phyloP scores from a whole-genome alignment of 2,888 invertebrate species.

The Cataglyphis altisquamis region DNA sequence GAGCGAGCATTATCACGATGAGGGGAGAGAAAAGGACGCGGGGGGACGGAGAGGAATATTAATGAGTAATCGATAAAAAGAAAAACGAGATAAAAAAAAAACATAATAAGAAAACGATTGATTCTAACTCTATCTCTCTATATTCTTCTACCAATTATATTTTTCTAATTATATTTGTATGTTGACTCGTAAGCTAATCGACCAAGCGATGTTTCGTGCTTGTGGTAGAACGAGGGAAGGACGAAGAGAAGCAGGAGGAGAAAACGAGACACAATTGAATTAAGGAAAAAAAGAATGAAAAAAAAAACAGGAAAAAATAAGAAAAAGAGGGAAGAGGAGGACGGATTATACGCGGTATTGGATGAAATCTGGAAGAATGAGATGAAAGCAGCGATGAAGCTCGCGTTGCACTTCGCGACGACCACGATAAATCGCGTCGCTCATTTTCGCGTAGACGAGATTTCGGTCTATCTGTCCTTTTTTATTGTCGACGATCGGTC shows the following conservation, averaged over 20 bases:
- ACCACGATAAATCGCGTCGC: slow-evolving; percentile 67
- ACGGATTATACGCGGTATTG: neutral
- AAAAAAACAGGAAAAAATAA: too few species aligned
- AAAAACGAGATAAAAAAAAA: slow-evolving; percentile 41
- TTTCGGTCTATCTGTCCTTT: slow-evolving; percentile 65
- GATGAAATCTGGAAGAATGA: slow-evolving; percentile 3
- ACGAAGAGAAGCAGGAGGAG: slow-evolving; percentile 20
- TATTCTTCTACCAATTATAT: slow-evolving; percentile 86
- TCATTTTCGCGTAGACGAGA: slow-evolving; percentile 65
- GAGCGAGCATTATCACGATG: slow-evolving; percentile 69
- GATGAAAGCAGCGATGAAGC: slow-evolving; percentile 33
- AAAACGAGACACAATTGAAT: slow-evolving; percentile 54
- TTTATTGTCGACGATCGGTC: slow-evolving; percentile 54
- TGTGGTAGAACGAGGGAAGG: slow-evolving; percentile 69
- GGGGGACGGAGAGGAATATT: slow-evolving; percentile 65
- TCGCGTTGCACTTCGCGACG: slow-evolving; percentile 61
- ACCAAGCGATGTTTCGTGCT: slow-evolving; percentile 78
- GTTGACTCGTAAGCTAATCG: slow-evolving; percentile 85
- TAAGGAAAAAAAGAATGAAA: slow-evolving; percentile 32
- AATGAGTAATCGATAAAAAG: slow-evolving; percentile 75
- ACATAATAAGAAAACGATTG: slow-evolving; percentile 75
- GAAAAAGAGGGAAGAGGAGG: slow-evolving; percentile 10
- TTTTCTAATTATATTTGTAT: slow-evolving; percentile 86
- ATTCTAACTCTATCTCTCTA: slow-evolving; percentile 86
- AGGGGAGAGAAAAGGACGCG: slow-evolving; percentile 39